phyloP scores from a whole-genome alignment of 2,888 invertebrate genomes.

The Rhaphigaster nebulosa region DNA sequence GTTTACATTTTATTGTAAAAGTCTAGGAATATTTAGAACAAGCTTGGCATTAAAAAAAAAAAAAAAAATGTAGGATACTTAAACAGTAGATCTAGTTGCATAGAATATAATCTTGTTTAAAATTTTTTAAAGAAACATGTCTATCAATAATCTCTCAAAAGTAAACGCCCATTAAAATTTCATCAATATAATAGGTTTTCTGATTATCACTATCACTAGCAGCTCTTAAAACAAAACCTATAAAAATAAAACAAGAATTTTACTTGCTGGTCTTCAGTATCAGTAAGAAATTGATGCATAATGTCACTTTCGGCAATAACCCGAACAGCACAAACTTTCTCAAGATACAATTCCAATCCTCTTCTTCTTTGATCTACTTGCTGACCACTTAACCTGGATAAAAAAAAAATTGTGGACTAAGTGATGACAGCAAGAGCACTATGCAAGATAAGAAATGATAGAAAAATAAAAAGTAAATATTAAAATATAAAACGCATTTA shows the following conservation, averaged over 20 bases:
- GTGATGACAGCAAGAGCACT: background rate
- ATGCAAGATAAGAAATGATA: background rate
- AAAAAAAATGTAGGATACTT: too few relatives aligned
- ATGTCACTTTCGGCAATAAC: slow-evolving; percentile 98
- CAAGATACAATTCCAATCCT: slow-evolving; percentile 96
- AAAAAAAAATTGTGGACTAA: background rate
- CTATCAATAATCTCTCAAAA: background rate
- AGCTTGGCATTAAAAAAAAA: too few relatives aligned
- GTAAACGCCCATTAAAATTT: background rate
- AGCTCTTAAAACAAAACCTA: background rate
- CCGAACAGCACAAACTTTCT: slow-evolving; percentile 97
- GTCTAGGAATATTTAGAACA: too few relatives aligned
- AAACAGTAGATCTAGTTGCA: too few relatives aligned
- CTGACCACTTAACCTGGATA: slow-evolving; percentile 85
- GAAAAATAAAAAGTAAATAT: background rate
- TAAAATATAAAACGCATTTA: too few relatives aligned
- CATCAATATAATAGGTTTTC: background rate
- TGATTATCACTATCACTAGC: background rate
- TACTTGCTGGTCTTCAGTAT: slow-evolving; percentile 82
- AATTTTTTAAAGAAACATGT: background rate
- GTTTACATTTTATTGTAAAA: too few relatives aligned
- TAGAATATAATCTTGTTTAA: background rate
- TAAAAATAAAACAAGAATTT: slow-evolving; percentile 10
- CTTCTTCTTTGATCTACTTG: slow-evolving; percentile 94
- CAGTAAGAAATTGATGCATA: slow-evolving; percentile 97